Evolutionary conservation across 2,113 vertebrate species (phyloP), one percentile per base, ranked within the genome.

Genomic region (Pleuronectes platessa): DNA sequence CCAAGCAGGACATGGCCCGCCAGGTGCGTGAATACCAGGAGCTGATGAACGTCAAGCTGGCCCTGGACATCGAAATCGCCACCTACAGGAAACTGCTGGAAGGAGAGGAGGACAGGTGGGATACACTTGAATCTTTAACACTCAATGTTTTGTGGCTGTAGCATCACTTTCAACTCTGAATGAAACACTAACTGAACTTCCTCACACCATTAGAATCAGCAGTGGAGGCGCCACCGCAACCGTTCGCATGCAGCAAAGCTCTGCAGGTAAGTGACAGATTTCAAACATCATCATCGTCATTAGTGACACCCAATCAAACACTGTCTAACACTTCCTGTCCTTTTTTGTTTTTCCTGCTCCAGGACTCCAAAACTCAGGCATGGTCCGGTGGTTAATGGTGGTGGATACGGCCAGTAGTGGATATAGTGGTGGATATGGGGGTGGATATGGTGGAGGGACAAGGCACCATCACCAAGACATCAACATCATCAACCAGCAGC

Each of bases 31-130:
- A 99, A 20, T 96, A 98, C 93, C 97, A 99, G 92, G 97, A 98
- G 83, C 96, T 99, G 24, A 95, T 96, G 96, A 97, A 96, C 0
- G 78, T 95, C 84, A 99, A 99, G 51, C 81, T 99, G 88, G 95
- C 96, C 37, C 92, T 99, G 94, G 98, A 98, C 69, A 94, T 99
- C 0, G 98, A 99, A 91, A 99, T 99, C 0, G 96, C 96, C 1
- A 98, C 97, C 79, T 99, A 99, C 92, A 95, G 93, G 58, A 96
- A 96, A 85, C 93, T 99, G 76, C 92, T 99, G 93, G 97, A 99
- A 61, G 95, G 96, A 3, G 97, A 99, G 88, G 97, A 98, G 90
- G 78, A 1, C 94, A 94, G 97, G 96, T 99, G 59, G 37, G 92
- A 26, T 54, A 2, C 9, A 61, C 4, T 13, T 0, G 1, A 5